phyloP scores from a whole-genome alignment of 2,797 vertebrate species.

The Phylloscopus collybita region DNA sequence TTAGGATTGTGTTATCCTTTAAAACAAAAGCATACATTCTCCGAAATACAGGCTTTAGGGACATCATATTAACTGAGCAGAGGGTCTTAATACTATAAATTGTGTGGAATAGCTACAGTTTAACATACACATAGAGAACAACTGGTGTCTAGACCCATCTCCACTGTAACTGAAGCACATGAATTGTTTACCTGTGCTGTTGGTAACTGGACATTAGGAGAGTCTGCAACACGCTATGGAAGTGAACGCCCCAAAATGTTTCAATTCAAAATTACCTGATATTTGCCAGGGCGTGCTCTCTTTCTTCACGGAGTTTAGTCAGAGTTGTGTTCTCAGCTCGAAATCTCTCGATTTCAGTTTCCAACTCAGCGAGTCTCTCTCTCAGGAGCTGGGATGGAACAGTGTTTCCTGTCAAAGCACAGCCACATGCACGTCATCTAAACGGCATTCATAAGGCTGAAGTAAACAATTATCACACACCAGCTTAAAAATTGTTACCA shows the following conservation, averaged over 20 bases:
- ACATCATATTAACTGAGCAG: background rate
- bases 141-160: background rate
- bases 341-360: slow-evolving; percentile 92
- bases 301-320: slow-evolving; percentile 85
- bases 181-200: background rate
- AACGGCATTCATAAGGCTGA: background rate
- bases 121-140: background rate
- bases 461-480: background rate
- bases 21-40: background rate
- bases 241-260: background rate
- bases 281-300: slow-evolving; percentile 80
- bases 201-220: background rate
- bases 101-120: background rate
- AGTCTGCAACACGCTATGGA: background rate
- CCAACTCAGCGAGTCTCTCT: slow-evolving; percentile 87
- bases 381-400: slow-evolving; percentile 85
- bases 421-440: background rate
- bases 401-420: slow-evolving; percentile 64
- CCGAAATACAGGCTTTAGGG: background rate
- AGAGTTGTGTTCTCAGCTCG: slow-evolving; percentile 88
- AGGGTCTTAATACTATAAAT: background rate
- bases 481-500: background rate
- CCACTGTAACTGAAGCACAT: background rate
- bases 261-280: slow-evolving; percentile 80
- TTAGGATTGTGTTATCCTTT: background rate